Percentiles rank a stretch among this genome's conserved stretches.
phyloP scores from a whole-genome alignment of 2,113 vertebrate species.

The Mugil cephalus region DNA sequence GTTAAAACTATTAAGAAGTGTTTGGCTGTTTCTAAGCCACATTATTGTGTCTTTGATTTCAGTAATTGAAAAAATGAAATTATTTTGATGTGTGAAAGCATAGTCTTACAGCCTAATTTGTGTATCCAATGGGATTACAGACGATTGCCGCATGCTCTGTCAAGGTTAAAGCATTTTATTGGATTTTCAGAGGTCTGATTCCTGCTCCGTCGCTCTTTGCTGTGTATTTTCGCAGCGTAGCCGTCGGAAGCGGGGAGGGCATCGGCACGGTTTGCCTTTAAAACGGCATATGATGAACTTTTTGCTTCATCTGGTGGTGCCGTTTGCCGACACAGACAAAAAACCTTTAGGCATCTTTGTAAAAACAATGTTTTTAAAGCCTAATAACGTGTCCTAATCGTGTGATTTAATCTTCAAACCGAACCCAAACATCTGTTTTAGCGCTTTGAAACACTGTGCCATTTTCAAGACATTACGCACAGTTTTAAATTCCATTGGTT shows the following conservation, averaged over 20 bases:
- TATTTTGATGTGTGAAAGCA: slow-evolving; percentile 62
- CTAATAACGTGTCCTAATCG: slow-evolving; percentile 55
- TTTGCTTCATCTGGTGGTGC: slow-evolving; percentile 22
- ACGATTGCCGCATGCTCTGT: slow-evolving; percentile 62
- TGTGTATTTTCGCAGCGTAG: slow-evolving; percentile 40
- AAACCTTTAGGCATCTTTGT: slow-evolving; percentile 26
- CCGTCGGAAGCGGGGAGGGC: slow-evolving; percentile 28
- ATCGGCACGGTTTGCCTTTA: slow-evolving; percentile 7
- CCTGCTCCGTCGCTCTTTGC: slow-evolving; percentile 42
- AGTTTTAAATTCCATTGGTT: background rate
- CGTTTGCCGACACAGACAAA: slow-evolving; percentile 19
- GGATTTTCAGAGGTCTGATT: slow-evolving; percentile 63
- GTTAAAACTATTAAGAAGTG: slow-evolving; percentile 20
- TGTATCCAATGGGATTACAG: slow-evolving; percentile 69
- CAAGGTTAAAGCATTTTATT: slow-evolving; percentile 71
- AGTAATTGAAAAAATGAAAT: slow-evolving; percentile 71
- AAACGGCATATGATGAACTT: slow-evolving; percentile 4
- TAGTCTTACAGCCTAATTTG: slow-evolving; percentile 66
- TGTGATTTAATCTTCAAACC: slow-evolving; percentile 21
- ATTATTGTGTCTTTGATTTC: slow-evolving; percentile 59
- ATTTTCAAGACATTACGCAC: background rate
- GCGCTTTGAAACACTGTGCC: background rate
- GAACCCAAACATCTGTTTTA: background rate
- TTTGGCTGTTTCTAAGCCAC: slow-evolving; percentile 47
- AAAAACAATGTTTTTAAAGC: slow-evolving; percentile 42